Evolutionary conservation across 2,888 invertebrate genomes (phyloP).

Genomic region (Ichneumoninae sp.): DNA sequence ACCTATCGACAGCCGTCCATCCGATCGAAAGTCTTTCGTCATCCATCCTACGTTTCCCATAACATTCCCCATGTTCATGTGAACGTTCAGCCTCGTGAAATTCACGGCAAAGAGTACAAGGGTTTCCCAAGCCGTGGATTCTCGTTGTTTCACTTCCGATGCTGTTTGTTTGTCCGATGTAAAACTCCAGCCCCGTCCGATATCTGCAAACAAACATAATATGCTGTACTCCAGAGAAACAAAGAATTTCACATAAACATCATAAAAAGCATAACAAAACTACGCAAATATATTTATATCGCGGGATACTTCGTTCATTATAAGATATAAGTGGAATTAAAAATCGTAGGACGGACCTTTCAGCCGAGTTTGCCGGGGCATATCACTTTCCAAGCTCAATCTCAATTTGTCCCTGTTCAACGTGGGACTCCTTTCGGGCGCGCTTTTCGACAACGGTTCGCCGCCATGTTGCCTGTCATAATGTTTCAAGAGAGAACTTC

Average conservation of each 20-base stretch:
- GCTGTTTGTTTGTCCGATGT: conserved; percentile 86
- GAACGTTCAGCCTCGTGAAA: conserved; percentile 97
- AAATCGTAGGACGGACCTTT: conserved; percentile 79
- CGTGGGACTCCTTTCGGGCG: conserved; percentile 81
- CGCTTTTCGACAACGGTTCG: conserved; percentile 79
- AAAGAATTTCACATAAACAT: not conserved
- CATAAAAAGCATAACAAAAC: not conserved
- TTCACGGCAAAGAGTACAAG: conserved; percentile 97
- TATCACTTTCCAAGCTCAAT: conserved; percentile 86
- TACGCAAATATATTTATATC: not conserved
- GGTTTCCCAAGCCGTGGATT: conserved; percentile 95
- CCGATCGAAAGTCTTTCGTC: conserved; percentile 95
- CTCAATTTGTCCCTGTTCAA: conserved; percentile 86
- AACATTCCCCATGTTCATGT: conserved; percentile 99
- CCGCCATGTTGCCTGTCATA: conserved; percentile 78
- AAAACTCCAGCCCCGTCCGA: conserved; percentile 86
- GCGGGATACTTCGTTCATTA: not conserved
- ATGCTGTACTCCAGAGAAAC: not conserved
- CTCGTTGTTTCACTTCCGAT: conserved; percentile 87
- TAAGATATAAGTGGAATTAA: conserved; percentile 73
- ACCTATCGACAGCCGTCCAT: conserved; percentile 96
- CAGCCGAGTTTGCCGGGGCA: conserved; percentile 84
- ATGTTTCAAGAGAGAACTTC: conserved; percentile 80
- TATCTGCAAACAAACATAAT: conserved; percentile 78
- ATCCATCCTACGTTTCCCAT: conserved; percentile 99